These are phyloP conservation scores for Nothocercus nigrocapillus DNA, from an alignment of 2,113 vertebrate genomes.

Conservation along the genomic window DNA sequence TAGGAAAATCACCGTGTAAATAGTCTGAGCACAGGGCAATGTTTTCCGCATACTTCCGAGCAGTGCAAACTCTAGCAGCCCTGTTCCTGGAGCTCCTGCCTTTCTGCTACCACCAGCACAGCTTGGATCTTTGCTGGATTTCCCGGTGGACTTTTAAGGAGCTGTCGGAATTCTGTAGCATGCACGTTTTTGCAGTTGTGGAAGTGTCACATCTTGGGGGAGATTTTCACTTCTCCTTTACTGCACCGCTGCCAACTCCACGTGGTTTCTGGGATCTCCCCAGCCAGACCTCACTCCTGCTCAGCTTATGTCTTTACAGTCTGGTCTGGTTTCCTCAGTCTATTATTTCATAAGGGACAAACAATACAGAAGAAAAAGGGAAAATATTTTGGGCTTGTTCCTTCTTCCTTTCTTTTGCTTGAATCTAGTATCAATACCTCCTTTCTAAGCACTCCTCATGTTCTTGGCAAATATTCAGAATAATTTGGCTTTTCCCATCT, in stretches of 20 bases:
- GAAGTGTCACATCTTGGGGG: not conserved
- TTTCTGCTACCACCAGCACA: not conserved
- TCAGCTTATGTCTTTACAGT: not conserved
- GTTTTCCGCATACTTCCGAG: not conserved
- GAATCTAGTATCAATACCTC: not conserved
- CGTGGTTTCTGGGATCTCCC: not conserved
- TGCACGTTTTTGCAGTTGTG: not conserved
- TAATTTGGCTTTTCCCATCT: not conserved
- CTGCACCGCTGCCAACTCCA: not conserved
- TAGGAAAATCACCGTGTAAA: conserved; percentile 3
- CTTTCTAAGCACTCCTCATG: not conserved
- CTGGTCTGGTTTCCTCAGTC: not conserved
- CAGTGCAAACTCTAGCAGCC: not conserved
- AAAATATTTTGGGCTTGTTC: not conserved
- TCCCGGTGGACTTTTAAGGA: not conserved
- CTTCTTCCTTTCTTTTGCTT: not conserved
- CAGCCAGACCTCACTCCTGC: not conserved
- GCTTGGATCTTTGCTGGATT: not conserved
- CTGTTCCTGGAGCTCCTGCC: not conserved
- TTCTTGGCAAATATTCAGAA: not conserved
- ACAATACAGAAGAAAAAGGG: not conserved
- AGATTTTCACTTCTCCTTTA: not conserved
- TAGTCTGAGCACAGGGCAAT: not conserved
- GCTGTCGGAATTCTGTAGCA: not conserved
- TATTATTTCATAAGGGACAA: not conserved